Percentiles rank a stretch among this genome's conserved stretches.
Evolutionary conservation across 2,797 vertebrate genomes (phyloP).

Genomic region (Poliocrania exsul): DNA sequence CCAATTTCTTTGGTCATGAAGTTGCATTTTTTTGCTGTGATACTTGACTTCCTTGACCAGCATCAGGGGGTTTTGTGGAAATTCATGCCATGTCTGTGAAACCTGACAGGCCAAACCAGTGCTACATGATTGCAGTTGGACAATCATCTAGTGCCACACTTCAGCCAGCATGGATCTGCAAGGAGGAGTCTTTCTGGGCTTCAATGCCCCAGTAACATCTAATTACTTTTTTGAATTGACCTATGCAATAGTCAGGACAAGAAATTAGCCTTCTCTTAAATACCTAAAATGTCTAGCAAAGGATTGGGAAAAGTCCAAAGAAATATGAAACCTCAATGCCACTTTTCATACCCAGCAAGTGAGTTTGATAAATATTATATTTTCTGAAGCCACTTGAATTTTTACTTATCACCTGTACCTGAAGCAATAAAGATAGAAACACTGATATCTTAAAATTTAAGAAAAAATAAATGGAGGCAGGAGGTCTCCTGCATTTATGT

Average conservation of each 20-base stretch:
- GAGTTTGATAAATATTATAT: not conserved
- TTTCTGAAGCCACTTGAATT: conserved; percentile 22
- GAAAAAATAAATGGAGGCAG: rapidly evolving
- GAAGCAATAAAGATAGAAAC: conserved; percentile 1
- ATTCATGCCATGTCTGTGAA: not conserved
- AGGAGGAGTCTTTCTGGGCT: not conserved
- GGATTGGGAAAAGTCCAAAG: not conserved
- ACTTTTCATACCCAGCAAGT: not conserved
- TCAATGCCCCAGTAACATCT: not conserved
- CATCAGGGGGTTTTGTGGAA: not conserved
- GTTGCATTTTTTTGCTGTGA: not conserved
- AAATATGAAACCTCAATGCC: conserved; percentile 9
- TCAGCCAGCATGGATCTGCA: not conserved
- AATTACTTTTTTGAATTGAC: not conserved
- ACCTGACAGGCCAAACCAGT: not conserved
- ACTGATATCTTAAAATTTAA: conserved; percentile 4
- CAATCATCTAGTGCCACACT: rapidly evolving
- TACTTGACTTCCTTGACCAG: not conserved
- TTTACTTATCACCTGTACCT: conserved; percentile 26
- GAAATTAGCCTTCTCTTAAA: conserved; percentile 23
- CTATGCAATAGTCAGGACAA: not conserved
- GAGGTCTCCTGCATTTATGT: not conserved
- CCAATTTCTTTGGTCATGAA: not conserved
- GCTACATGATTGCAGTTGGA: not conserved
- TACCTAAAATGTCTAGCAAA: not conserved